Conservation (phyloP, 2,797 vertebrate genomes). For the Otus scops region DNA sequence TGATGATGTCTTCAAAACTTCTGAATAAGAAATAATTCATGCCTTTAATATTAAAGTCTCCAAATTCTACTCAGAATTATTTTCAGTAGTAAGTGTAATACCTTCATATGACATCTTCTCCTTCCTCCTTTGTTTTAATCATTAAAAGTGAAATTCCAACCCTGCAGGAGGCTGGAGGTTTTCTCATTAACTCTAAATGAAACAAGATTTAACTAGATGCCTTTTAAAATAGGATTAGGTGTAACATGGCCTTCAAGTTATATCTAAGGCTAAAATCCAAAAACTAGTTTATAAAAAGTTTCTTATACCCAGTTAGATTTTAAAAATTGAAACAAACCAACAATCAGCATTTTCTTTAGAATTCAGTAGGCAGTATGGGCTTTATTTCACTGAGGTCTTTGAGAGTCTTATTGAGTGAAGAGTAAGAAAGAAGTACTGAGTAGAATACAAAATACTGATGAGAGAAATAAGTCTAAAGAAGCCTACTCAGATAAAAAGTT, state of each 20-base stretch:
- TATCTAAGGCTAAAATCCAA: neutral
- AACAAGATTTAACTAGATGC: neutral
- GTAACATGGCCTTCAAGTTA: neutral
- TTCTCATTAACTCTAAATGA: neutral
- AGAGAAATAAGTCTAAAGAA: neutral
- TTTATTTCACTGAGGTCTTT: neutral
- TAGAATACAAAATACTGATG: neutral
- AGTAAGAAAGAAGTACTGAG: neutral
- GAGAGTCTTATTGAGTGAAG: neutral
- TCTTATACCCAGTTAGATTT: neutral
- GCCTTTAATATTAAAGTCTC: neutral
- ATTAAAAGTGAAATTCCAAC: neutral
- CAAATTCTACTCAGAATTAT: neutral
- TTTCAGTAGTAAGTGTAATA: neutral
- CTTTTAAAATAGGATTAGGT: neutral
- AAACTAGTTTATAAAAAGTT: neutral
- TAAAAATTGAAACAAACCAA: neutral
- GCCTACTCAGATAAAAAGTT: neutral
- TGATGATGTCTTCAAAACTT: neutral
- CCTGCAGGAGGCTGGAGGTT: neutral
- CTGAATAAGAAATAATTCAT: neutral
- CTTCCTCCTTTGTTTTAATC: neutral
- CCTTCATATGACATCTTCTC: neutral
- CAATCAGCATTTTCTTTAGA: neutral
- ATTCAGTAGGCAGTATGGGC: neutral